phyloP scores from a whole-genome alignment of 2,888 invertebrate genomes.

The Cecidostiba fungosa region DNA sequence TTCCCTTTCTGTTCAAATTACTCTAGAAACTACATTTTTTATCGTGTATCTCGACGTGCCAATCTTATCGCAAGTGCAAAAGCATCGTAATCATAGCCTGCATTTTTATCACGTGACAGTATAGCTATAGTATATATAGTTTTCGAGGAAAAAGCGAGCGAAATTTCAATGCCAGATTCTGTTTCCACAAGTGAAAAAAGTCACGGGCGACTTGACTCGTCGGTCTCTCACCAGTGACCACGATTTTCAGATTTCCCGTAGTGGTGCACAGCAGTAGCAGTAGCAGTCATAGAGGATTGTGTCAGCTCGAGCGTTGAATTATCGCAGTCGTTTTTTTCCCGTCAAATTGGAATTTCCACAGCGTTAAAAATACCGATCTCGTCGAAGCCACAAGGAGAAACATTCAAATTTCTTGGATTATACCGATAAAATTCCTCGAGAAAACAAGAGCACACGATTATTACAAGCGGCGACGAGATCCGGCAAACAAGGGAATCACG shows the following conservation, averaged over 20 bases:
- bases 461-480: not conserved
- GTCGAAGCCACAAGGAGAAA: not conserved
- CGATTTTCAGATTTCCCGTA: not conserved
- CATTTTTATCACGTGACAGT: not conserved
- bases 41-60: not conserved
- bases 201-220: not conserved
- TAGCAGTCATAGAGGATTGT: not conserved
- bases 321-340: not conserved
- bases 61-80: not conserved
- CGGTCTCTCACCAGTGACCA: not conserved
- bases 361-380: not conserved
- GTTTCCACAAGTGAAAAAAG: not conserved
- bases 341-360: not conserved
- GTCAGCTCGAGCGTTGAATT: not conserved
- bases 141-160: too few relatives aligned
- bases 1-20: not conserved
- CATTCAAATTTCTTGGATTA: not conserved
- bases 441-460: not conserved
- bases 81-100: not conserved
- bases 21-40: not conserved
- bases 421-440: not conserved
- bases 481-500: constrained; percentile 1
- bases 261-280: not conserved
- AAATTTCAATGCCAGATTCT: too few relatives aligned
- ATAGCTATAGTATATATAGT: not conserved